phyloP scores from a whole-genome alignment of 2,888 invertebrate genomes.

The Tetropium fuscum region DNA sequence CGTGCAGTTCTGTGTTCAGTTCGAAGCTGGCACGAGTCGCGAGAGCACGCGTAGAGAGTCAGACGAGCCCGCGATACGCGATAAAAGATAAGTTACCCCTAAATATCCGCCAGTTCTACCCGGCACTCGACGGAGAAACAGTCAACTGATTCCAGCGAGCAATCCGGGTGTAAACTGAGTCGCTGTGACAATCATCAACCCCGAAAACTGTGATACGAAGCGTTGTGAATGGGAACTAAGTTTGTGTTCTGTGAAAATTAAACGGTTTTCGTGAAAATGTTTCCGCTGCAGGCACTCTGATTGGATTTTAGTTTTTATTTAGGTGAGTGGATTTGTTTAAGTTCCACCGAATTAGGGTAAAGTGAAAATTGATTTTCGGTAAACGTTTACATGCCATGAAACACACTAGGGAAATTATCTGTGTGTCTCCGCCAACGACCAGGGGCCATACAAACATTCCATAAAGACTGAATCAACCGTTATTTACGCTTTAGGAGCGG shows the following conservation, averaged over 20 bases:
- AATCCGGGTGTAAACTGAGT: not conserved
- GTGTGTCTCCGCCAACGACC: no score
- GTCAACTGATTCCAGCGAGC: not conserved
- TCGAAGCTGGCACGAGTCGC: slow-evolving; percentile 19
- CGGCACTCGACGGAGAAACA: not conserved
- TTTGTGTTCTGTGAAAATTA: not conserved
- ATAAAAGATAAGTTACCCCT: slow-evolving; percentile 27
- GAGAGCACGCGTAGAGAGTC: slow-evolving; percentile 18
- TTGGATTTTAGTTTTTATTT: slow-evolving; percentile 11
- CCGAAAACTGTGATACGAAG: slow-evolving; percentile 9
- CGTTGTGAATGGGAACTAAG: slow-evolving; percentile 1
- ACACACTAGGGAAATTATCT: no score
- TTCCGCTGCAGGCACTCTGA: not conserved
- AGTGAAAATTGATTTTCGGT: no score
- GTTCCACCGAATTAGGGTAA: no score
- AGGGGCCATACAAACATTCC: no score
- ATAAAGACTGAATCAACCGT: no score
- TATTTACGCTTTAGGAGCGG: no score
- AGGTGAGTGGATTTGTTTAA: slow-evolving; percentile 9
- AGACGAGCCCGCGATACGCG: slow-evolving; percentile 25
- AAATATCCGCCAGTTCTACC: slow-evolving; percentile 18
- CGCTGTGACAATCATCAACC: slow-evolving; percentile 15
- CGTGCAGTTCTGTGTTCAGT: slow-evolving; percentile 32
- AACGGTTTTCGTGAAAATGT: slow-evolving; percentile 10
- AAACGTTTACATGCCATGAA: no score